Base-by-base conservation (phyloP, 2,113 vertebrate genomes). In the Clarias magur region DNA sequence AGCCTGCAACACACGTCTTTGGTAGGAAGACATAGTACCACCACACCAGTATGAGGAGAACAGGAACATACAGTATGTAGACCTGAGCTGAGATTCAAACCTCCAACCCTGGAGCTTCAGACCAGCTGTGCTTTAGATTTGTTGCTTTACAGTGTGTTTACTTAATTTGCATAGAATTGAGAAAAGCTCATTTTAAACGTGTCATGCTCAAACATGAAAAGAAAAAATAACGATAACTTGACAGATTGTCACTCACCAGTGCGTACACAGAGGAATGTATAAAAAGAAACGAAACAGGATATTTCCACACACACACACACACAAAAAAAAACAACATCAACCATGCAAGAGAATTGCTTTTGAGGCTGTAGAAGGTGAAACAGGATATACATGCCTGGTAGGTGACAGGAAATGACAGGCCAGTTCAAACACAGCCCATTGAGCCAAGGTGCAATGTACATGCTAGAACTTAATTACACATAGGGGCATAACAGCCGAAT, bases 401-500 rank as follows among this genome's bases (percentile, higher is more conserved):
- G 68, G 17, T 57, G 48, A 62, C 60, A 80, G 78, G 38, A 78
- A 78, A 16, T 34, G 68, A 87, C 67, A 48, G 85, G 75, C 60
- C 65, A 48, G 81, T 82, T 88, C 82, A 89, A 88, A 87, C 86
- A 82, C 82, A 89, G 89, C 62, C 91, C 88, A 82, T 60, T 93
- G 93, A 93, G 91, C 93, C 87, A 48, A 89, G 86, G 85, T 82
- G 67, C 87, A 82, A 85, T 84, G 87, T 67, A 62, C 57, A 79
- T 80, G 84, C 84, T 85, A 91, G 88, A 83, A 89, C 87, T 92
- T 88, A 90, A 91, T 92, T 93, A 92, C 93, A 93, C 90, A 90
- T 92, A 89, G 92, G 87, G 91, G 91, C 92, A 88, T 90, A 91
- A 89, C 91, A 89, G 87, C 91, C 89, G 86, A 93, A 92, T 91